phyloP scores from a whole-genome alignment of 2,113 vertebrate genomes.

The Mungos mungo region DNA sequence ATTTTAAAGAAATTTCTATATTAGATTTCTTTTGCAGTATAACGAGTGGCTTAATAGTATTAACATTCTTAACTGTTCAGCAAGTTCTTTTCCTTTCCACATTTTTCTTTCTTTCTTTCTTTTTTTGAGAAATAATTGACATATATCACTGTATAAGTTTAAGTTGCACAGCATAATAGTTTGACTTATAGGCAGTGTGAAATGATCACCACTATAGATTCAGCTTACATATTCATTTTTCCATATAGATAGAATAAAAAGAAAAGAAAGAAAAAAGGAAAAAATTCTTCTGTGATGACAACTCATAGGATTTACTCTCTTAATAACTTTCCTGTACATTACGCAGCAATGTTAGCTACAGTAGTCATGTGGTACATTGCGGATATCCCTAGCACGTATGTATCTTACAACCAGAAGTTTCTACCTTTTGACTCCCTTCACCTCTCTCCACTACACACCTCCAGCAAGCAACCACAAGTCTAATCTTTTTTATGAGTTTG shows the following conservation, averaged over 20 bases:
- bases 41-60: not conserved
- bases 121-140: not conserved
- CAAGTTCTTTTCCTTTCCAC: not conserved
- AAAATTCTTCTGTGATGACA: not conserved
- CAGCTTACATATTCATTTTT: not conserved
- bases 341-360: not conserved
- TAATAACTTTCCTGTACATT: not conserved
- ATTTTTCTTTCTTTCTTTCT: not conserved
- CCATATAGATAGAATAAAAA: not conserved
- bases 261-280: not conserved
- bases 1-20: not conserved
- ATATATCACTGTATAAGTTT: not conserved
- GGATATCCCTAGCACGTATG: not conserved
- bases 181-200: not conserved
- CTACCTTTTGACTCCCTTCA: not conserved
- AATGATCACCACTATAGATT: not conserved
- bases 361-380: not conserved
- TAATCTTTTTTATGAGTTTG: not conserved
- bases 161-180: not conserved
- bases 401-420: not conserved
- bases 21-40: not conserved
- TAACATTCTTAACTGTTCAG: not conserved
- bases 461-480: not conserved
- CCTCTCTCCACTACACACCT: not conserved
- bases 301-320: not conserved